Evolutionary conservation across 2,797 vertebrate species (phyloP), one percentile per base, ranked within the genome.

Genomic region (Schizopygopsis malacanthus): DNA sequence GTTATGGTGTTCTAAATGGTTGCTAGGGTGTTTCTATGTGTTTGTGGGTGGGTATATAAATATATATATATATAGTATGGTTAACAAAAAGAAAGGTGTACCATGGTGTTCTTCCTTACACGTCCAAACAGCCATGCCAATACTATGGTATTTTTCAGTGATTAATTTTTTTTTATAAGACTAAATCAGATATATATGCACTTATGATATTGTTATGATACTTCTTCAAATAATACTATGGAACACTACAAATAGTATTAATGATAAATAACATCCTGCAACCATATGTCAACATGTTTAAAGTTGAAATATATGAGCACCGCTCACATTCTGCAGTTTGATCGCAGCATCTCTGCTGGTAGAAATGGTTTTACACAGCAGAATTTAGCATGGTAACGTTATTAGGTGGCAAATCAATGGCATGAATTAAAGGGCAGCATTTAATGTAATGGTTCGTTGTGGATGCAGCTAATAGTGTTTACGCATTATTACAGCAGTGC

Each of bases 391-490:
- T 16, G 76, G 22, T 25, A 79, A 79, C 25, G 4, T 61, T 79
- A 63, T 79, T 18, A 43, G n/a, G 39, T 18, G 22, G 77, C 39
- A 10, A 43, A 43, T 43, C 9, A 15, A 45, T 28, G 56, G 39
- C 77, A 18, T 79, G n/a, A 79, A 79, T 43, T 63, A 28, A 63
- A 63, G 43, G 12, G 43, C 9, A 2, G 11, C 59, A 20, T 33
- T 50, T 50, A 80, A 47, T 11, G 3, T 20, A 70, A 37, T 56
- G 47, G 39, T 70, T 81, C 0, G 3, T 39, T 77, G 20, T 59
- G 50, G 76, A 61, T 61, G 39, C 39, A 41, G 33, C 65, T 54
- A 81, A 52, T 81, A 16, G 33, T 54, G 13, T 71, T 71, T 41
- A 56, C 43, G 2, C 50, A 41, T 71, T 65, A 65, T 56, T 56